Evolutionary conservation across 2,113 vertebrate species (phyloP).

Genomic region (Prunella fulvescens): DNA sequence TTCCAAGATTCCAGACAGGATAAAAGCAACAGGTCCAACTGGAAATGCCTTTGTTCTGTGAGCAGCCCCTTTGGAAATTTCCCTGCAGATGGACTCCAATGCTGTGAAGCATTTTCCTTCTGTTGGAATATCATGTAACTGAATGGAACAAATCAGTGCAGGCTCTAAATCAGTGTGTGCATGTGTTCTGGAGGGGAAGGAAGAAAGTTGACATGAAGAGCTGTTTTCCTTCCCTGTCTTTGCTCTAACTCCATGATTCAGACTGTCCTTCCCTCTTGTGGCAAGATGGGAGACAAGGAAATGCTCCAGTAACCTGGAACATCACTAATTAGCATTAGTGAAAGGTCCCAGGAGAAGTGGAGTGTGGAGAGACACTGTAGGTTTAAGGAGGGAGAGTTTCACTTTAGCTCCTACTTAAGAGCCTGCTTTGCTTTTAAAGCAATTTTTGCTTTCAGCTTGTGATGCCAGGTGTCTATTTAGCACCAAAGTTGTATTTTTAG

Average conservation of each 20-base stretch:
- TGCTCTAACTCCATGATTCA: neutral
- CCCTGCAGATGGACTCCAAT: neutral
- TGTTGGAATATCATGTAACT: neutral
- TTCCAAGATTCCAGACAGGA: neutral
- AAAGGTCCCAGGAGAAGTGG: slow-evolving; percentile 20
- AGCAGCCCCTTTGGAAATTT: neutral
- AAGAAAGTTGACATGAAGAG: neutral
- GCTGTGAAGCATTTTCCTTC: neutral
- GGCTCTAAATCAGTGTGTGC: neutral
- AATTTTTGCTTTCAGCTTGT: slow-evolving; percentile 23
- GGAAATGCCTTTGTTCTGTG: neutral
- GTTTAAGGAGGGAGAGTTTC: neutral
- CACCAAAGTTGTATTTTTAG: slow-evolving; percentile 15
- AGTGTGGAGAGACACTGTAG: neutral
- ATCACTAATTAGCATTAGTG: slow-evolving; percentile 36
- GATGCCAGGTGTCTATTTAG: slow-evolving; percentile 21
- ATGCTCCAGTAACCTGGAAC: slow-evolving; percentile 30
- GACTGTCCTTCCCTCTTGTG: neutral
- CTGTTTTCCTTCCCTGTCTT: neutral
- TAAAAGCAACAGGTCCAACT: neutral
- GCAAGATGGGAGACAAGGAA: neutral
- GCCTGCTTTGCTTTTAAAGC: slow-evolving; percentile 30
- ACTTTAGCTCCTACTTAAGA: neutral
- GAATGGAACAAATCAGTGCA: neutral
- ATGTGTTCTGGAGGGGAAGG: neutral